phyloP scores from a whole-genome alignment of 2,113 vertebrate genomes.

The Laticauda colubrina region DNA sequence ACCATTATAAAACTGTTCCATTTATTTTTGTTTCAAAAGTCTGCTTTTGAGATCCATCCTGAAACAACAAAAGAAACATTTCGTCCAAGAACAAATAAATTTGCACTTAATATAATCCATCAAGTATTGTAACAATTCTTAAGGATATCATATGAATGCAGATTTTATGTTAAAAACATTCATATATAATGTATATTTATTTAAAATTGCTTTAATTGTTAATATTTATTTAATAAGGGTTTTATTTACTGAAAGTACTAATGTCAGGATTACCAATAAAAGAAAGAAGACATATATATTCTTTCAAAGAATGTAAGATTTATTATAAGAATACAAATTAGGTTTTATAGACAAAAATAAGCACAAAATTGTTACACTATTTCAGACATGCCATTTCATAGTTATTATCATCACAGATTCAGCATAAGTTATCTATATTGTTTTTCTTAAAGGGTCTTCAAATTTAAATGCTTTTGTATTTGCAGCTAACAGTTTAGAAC shows the following conservation, averaged over 20 bases:
- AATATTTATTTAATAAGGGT: neutral
- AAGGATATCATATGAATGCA: neutral
- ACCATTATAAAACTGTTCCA: neutral
- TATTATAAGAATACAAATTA: neutral
- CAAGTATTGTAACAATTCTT: neutral
- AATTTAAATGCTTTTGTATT: conserved; percentile 33
- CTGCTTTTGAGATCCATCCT: neutral
- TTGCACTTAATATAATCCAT: neutral
- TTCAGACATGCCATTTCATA: neutral
- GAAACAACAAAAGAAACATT: neutral
- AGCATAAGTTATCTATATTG: conserved; percentile 2
- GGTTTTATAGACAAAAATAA: conserved; percentile 17
- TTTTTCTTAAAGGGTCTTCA: conserved; percentile 22
- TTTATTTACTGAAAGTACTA: neutral
- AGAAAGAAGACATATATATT: neutral
- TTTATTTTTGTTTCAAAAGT: neutral
- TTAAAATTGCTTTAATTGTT: neutral
- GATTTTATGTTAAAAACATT: neutral
- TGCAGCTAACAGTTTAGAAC: neutral
- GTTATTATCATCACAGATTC: neutral
- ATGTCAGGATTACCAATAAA: neutral
- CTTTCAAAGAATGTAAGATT: neutral
- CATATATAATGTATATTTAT: neutral
- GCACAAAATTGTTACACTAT: neutral
- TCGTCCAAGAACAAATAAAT: neutral